Percentiles rank a stretch among this genome's conserved stretches.
phyloP scores from a whole-genome alignment of 1,140 invertebrate species.

The Himalopsyche phryganea region DNA sequence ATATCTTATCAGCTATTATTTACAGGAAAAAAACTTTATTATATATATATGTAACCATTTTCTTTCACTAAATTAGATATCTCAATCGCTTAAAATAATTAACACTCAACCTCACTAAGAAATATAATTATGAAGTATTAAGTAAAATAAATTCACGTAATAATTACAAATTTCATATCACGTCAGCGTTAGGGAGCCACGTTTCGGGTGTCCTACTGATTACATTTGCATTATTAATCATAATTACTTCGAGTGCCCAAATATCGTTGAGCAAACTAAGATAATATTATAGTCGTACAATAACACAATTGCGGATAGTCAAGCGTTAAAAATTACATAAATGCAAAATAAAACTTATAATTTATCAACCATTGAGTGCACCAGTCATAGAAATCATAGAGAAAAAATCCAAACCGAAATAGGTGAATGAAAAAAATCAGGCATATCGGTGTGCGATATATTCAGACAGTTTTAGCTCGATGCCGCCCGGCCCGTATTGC shows the following conservation, averaged over 20 bases:
- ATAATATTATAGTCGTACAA: constrained; percentile 2
- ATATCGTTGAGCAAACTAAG: constrained; percentile 2
- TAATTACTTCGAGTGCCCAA: neutral
- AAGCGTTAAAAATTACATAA: constrained; percentile 18
- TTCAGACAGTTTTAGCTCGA: too few relatives aligned
- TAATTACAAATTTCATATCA: constrained; percentile 7
- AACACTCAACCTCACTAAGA: constrained; percentile 5
- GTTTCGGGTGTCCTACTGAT: neutral
- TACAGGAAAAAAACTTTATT: constrained; percentile 14
- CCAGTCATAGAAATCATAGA: too few relatives aligned
- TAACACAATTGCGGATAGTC: constrained; percentile 13
- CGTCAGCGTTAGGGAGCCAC: neutral
- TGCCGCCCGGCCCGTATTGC: too few relatives aligned
- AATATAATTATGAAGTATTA: constrained; percentile 4
- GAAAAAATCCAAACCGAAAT: too few relatives aligned
- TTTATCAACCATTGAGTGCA: too few relatives aligned
- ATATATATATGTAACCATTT: neutral
- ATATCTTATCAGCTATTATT: constrained; percentile 6
- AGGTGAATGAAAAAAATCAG: too few relatives aligned
- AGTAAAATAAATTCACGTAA: constrained; percentile 11
- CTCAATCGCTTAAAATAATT: constrained; percentile 13
- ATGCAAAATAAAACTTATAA: constrained; percentile 16
- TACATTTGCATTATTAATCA: neutral
- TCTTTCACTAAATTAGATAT: neutral
- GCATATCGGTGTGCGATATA: too few relatives aligned